Evolutionary conservation across 2,113 vertebrate genomes (phyloP), one percentile per base, ranked within the genome.

Genomic region (Phalacrocorax carbo): DNA sequence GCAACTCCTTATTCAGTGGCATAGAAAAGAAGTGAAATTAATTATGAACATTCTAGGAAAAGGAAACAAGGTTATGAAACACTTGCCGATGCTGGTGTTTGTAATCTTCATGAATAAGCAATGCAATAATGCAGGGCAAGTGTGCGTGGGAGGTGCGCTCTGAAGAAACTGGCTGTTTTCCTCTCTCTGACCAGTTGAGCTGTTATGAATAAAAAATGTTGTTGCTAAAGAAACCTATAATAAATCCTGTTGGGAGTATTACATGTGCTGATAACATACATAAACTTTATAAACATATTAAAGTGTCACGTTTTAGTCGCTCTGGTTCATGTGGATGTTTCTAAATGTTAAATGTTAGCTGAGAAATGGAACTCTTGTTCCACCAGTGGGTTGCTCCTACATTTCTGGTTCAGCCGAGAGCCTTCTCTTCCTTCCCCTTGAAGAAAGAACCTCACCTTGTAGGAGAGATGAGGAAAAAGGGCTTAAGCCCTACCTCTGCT

Each of bases 151-250:
- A 97, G 96, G 95, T 5, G 1, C 12, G 9, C 73, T 94, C 62
- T 81, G 86, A 69, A 94, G 68, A 97, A 97, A 93, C 46, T 77
- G 90, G 81, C 81, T 83, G 40, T 88, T 90, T 94, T 95, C 94
- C 85, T 91, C 93, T 94, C 82, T 88, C 88, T 93, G 92, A 95
- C 85, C 91, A 86, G 89, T 75, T 83, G 62, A 95, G 93, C 90
- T 88, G 96, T 96, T 97, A 96, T 55, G 94, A 96, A 96, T 96
- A 96, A 98, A 98, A 98, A 86, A 96, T 97, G 82, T 82, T 97
- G 80, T 95, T 98, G 90, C 96, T 96, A 97, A 98, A 96, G 94
- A 93, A 95, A 95, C 76, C 90, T 97, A 70, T 75, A 97, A 90
- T 97, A 97, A 97, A 96, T 96, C 92, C 91, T 95, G 72, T 36